Base-by-base conservation (phyloP, 2,113 vertebrate species). In the Ifrita kowaldi region DNA sequence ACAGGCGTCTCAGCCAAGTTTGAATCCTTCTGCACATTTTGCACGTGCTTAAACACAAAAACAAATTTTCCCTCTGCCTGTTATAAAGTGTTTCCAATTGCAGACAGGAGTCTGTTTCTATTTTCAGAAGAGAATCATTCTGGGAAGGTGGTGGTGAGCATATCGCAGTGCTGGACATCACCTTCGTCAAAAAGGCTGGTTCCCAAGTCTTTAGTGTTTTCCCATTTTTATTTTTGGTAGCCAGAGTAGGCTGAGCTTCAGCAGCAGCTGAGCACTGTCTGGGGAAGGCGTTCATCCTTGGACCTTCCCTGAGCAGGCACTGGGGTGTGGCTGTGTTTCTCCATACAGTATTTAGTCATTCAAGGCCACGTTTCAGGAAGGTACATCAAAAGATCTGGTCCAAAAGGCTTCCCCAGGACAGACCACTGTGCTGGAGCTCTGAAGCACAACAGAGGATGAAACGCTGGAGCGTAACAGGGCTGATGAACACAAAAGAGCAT, bases 391-490 rank as follows among this genome's bases (percentile, higher is more conserved):
- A 75, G 12, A 10, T 15, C 35, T 21, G 62, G 18, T 65, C 78
- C 65, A 22, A 18, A 53, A 65, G 30, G 28, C 42, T 59, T 79
- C 69, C 50, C 68, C 30, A 3, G 85, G 85, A 50, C 18, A 9
- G 39, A 23, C 16, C 2, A 13, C 49, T 33, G 26, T 63, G 46
- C 75, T 32, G 60, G 60, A 68, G 83, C 83, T 53, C 65, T 20
- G 20, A 37, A 62, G 52, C 3, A 35, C 37, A 16, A 23, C n/a
- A 33, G 60, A 49, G 39, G 35, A n/a, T 33, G 17, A 37, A 78
- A 49, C 0, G 0, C 2, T 28, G 19, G 44, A 35, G 41, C 1
- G 0, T 37, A 37, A 39, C 6, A 4, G 37, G 30, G 82, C 75
- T 69, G 65, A 82, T 65, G 65, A 82, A 37, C 49, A 20, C 52